These are phyloP conservation scores for Drosophila chauvacae DNA, from an alignment of 1,140 invertebrate species.

Conservation along the genomic window DNA sequence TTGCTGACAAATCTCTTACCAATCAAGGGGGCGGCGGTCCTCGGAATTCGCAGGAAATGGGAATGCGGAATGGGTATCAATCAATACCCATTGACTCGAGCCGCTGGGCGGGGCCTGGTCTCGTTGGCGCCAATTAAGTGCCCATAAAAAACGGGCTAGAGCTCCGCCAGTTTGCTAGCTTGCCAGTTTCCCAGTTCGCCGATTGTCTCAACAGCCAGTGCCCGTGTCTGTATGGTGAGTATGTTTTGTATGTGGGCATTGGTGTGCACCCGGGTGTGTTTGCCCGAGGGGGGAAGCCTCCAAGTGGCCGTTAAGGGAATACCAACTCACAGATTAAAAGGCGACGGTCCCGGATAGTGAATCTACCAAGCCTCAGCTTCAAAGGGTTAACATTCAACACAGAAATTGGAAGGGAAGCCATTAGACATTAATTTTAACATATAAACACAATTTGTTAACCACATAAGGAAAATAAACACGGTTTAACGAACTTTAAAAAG, in stretches of 20 bases:
- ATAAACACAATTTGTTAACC: not conserved
- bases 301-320: conserved; percentile 60
- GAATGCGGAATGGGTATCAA: conserved; percentile 58
- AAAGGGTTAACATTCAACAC: not conserved
- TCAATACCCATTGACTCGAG: conserved; percentile 64
- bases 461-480: not conserved
- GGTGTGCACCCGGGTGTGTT: conserved; percentile 6
- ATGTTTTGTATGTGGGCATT: conserved; percentile 1
- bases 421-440: not conserved
- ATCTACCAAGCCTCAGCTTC: not conserved
- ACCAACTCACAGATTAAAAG: conserved; percentile 13
- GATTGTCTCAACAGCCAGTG: conserved; percentile 57
- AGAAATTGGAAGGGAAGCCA: not conserved
- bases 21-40: conserved; percentile 53
- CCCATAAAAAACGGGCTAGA: conserved; percentile 64
- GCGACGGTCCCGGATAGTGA: not conserved
- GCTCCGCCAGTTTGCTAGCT: conserved; percentile 30
- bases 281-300: not conserved
- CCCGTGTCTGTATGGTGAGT: not conserved
- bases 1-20: conserved; percentile 64
- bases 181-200: conserved; percentile 34
- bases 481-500: too few relatives aligned
- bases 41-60: conserved; percentile 2
- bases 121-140: conserved; percentile 73
- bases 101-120: conserved; percentile 54